Conservation (phyloP, 2,113 vertebrate genomes). For the Oreotrochilus melanogaster region DNA sequence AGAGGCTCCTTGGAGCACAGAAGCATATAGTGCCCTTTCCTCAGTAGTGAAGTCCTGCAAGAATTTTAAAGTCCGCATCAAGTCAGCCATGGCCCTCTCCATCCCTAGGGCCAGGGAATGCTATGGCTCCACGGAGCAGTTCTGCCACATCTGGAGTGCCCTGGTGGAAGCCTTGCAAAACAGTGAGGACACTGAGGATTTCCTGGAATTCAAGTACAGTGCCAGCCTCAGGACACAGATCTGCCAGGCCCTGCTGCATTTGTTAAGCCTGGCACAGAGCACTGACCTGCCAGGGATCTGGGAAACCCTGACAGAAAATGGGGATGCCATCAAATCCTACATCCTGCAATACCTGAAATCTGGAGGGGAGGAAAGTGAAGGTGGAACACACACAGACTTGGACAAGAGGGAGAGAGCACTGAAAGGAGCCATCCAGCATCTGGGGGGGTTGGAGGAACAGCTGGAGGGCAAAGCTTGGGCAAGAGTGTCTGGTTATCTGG, state of each 20-base stretch:
- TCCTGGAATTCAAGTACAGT: constrained; percentile 94
- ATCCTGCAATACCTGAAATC: constrained; percentile 84
- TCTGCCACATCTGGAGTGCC: constrained; percentile 85
- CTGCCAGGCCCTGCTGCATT: constrained; percentile 88
- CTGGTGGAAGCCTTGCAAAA: constrained; percentile 87
- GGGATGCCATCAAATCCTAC: constrained; percentile 71
- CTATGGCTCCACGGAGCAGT: constrained; percentile 85
- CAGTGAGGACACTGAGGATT: constrained; percentile 91
- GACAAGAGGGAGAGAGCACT: constrained; percentile 76
- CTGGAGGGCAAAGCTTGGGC: constrained; percentile 29
- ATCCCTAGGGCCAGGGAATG: constrained; percentile 79
- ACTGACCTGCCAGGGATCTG: constrained; percentile 81
- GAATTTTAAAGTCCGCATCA: constrained; percentile 97
- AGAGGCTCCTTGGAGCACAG: constrained; percentile 84
- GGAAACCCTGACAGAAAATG: constrained; percentile 64
- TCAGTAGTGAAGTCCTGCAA: constrained; percentile 91
- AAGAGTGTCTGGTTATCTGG: constrained; percentile 77
- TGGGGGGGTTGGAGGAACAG: constrained; percentile 67
- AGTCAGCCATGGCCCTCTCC: constrained; percentile 90
- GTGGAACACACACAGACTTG: background rate
- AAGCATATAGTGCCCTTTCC: constrained; percentile 87
- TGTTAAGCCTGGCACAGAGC: constrained; percentile 81
- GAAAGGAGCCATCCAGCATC: constrained; percentile 75
- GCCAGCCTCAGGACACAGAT: constrained; percentile 89
- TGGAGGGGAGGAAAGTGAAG: constrained; percentile 57